Percentiles rank a stretch among this genome's conserved stretches.
Evolutionary conservation across 2,888 invertebrate genomes (phyloP).

Genomic region (Erpobdella octoculata): DNA sequence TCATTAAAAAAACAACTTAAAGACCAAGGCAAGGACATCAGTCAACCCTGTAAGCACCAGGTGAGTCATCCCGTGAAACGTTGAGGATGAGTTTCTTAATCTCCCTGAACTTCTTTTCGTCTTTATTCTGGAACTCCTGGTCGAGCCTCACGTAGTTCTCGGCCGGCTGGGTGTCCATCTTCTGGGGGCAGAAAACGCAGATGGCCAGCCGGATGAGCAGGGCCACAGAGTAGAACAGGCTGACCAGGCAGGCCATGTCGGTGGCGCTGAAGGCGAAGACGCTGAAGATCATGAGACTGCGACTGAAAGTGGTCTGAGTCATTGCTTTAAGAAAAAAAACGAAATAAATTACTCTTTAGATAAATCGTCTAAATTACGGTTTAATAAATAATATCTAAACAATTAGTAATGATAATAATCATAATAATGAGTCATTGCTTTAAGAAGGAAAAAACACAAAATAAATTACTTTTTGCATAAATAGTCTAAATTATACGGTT

Average conservation of each 20-base stretch:
- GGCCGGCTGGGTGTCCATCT: too few species aligned
- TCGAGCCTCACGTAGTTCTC: too few species aligned
- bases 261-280: slow-evolving; percentile 22
- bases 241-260: slow-evolving; percentile 26
- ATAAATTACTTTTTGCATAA: too few species aligned
- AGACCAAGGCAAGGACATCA: too few species aligned
- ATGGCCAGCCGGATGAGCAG: slow-evolving; percentile 28
- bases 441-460: too few species aligned
- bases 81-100: neutral
- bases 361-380: neutral
- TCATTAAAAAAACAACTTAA: too few species aligned
- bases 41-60: too few species aligned
- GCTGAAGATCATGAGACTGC: slow-evolving; percentile 19
- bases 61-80: too few species aligned
- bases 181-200: slow-evolving; percentile 28
- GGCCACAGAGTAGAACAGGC: slow-evolving; percentile 28
- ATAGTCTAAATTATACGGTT: too few species aligned
- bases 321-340: slow-evolving; percentile 12
- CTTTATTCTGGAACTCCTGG: neutral
- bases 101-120: neutral
- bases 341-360: neutral
- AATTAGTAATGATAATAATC: too few species aligned
- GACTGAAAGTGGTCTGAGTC: slow-evolving; percentile 21
- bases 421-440: too few species aligned
- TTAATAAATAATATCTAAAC: neutral